phyloP scores from a whole-genome alignment of 2,113 vertebrate genomes.

The Charina bottae region DNA sequence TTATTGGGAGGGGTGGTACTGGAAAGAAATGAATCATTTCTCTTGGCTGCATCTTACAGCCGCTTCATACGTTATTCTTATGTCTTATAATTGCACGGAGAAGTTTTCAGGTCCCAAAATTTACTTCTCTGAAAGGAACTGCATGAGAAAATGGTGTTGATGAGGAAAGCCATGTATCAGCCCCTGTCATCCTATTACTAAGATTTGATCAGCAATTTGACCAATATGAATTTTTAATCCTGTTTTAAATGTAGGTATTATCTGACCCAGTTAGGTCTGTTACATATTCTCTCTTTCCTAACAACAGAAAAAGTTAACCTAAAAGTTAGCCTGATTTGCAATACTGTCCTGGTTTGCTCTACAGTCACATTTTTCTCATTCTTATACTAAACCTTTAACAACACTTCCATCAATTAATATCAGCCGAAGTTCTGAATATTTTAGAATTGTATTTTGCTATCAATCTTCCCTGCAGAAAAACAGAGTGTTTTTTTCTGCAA shows the following conservation, averaged over 20 bases:
- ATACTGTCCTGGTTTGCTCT: not conserved
- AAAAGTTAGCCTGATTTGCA: not conserved
- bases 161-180: not conserved
- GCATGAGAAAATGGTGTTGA: not conserved
- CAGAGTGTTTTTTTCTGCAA: constrained; percentile 9
- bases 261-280: not conserved
- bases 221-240: not conserved
- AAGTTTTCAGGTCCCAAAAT: not conserved
- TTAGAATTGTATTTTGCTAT: not conserved
- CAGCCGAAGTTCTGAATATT: not conserved
- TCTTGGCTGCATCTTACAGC: not conserved
- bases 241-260: not conserved
- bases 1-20: not conserved
- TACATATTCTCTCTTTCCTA: not conserved
- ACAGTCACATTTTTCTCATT: not conserved
- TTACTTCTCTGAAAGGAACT: not conserved
- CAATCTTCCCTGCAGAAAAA: constrained; percentile 14
- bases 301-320: not conserved
- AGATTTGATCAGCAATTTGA: not conserved
- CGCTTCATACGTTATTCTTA: not conserved
- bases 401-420: not conserved
- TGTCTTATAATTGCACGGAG: not conserved
- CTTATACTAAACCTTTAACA: not conserved
- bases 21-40: not conserved
- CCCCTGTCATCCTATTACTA: not conserved